Base-by-base conservation (phyloP, 2,113 vertebrate genomes). In the Ictidomys tridecemlineatus region DNA sequence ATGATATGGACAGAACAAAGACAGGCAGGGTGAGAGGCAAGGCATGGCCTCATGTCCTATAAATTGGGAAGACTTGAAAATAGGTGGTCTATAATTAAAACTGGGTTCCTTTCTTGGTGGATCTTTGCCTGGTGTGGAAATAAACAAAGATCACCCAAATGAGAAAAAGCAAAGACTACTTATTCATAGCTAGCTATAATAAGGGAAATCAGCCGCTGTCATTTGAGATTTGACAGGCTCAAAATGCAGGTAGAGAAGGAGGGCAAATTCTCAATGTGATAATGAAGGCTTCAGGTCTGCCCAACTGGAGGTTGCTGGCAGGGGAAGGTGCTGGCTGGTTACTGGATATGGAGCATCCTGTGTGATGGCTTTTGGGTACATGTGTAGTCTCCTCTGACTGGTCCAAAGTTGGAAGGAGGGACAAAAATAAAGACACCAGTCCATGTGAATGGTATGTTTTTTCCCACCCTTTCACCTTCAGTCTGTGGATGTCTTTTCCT, bases 31-130 rank as follows among this genome's bases (percentile, higher is more conserved):
- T 8, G 8, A 26, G 58, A 45, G 30, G 0, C 3, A 14, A 3
- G 7, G 0, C 12, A 30, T 17, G n/a, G 24, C 53, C 26, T 0
- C 22, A 53, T 18, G 10, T 16, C 10, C 24, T 77, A 12, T 3
- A 28, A 22, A 39, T 10, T n/a, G 17, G 14, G 45, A 79, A n/a
- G 8, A 73, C 61, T 0, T 37, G 28, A 39, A 45, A 61, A 51
- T 2, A 78, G 24, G 32, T 56, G 16, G 11, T 85, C 24, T 51
- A 6, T 17, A 58, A 10, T 42, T n/a, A 32, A 79, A 20, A 26
- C 14, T 85, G 20, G 14, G 30, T 32, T 93, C 3, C 61, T 78
- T 95, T 95, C n/a, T 51, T 91, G 53, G 34, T 34, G 78, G 11
- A 61, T 53, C 34, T 82, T 67, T 83, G 74, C 30, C 67, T 95